A percentile compares a stretch with the other conserved stretches of the same genome.
These are phyloP conservation scores for Oeneis ivallda DNA, from an alignment of 2,888 invertebrate species.

Conservation along the genomic window DNA sequence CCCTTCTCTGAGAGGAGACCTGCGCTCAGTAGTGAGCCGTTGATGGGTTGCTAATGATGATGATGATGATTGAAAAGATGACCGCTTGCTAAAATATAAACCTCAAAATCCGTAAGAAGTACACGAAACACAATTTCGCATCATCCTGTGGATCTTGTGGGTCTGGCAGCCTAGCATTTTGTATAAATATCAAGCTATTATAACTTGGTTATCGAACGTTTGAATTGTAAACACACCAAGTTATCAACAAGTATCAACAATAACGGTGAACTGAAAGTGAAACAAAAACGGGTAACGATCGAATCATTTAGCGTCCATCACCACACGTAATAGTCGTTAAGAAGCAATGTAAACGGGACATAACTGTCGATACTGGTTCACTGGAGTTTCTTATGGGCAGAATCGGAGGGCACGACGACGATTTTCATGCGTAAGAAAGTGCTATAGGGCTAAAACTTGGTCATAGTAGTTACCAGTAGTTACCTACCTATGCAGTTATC, in stretches of 20 bases:
- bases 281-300: constrained; percentile 31
- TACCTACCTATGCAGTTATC: not conserved
- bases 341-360: constrained; percentile 32
- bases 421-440: constrained; percentile 24
- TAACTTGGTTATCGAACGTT: not conserved
- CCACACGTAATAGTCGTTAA: constrained; percentile 29
- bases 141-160: too few relatives aligned
- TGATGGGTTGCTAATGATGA: too few relatives aligned
- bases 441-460: not conserved
- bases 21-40: too few relatives aligned
- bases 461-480: not conserved
- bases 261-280: constrained; percentile 28
- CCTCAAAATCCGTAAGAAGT: too few relatives aligned
- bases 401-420: constrained; percentile 12
- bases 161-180: too few relatives aligned
- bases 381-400: constrained; percentile 17
- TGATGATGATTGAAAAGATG: too few relatives aligned
- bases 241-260: constrained; percentile 5
- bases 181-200: not conserved
- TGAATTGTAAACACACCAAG: constrained; percentile 6
- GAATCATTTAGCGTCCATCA: constrained; percentile 28
- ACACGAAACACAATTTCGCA: too few relatives aligned
- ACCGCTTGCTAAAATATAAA: too few relatives aligned
- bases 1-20: too few relatives aligned
- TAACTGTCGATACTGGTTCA: constrained; percentile 31